Percentiles rank a stretch among this genome's conserved stretches.
phyloP scores from a whole-genome alignment of 1,140 invertebrate species.

The Ptiloglossa arizonensis region DNA sequence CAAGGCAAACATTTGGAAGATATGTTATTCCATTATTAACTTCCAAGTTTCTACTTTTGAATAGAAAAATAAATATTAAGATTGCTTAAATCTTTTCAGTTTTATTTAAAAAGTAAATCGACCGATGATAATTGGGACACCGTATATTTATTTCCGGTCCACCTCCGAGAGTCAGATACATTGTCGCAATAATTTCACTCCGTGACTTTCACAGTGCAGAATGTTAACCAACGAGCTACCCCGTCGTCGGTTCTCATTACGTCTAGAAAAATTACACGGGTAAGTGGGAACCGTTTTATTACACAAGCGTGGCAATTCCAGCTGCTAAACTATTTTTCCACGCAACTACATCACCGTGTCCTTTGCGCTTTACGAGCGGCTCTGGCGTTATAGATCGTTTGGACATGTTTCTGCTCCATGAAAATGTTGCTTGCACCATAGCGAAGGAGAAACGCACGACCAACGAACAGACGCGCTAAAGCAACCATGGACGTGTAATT shows the following conservation, averaged over 20 bases:
- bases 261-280: conserved; percentile 50
- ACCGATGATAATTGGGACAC: neutral
- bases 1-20: too few relatives aligned
- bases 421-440: neutral
- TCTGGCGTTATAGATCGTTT: conserved; percentile 35
- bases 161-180: conserved; percentile 1
- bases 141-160: neutral
- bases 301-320: conserved; percentile 38
- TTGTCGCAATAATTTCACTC: conserved; percentile 10
- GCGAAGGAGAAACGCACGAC: neutral
- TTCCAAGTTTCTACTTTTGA: too few relatives aligned
- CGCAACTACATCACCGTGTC: conserved; percentile 33
- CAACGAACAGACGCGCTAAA: neutral
- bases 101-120: too few relatives aligned
- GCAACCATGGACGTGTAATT: neutral
- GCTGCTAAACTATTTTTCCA: conserved; percentile 47
- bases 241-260: conserved; percentile 2
- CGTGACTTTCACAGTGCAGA: neutral
- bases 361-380: conserved; percentile 40
- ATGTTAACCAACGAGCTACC: conserved; percentile 29
- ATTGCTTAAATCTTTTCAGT: too few relatives aligned
- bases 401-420: conserved; percentile 16
- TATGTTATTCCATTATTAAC: too few relatives aligned
- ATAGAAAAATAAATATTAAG: too few relatives aligned
- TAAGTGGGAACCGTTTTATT: conserved; percentile 58